These are phyloP conservation scores for Maccullochella peelii DNA, from an alignment of 2,113 vertebrate genomes.

Conservation along the genomic window DNA sequence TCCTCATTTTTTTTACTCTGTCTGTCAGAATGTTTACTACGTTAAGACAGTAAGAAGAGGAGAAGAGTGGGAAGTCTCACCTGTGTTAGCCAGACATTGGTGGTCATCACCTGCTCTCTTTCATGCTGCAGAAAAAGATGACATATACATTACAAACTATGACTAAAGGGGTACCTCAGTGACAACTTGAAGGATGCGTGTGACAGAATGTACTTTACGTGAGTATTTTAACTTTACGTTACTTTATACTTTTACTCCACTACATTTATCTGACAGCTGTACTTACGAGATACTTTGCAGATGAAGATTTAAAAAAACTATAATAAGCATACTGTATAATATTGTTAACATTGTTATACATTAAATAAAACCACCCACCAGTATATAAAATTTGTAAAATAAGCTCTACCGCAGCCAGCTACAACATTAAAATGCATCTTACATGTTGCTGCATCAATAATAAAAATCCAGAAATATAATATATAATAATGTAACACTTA, in stretches of 20 bases:
- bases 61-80: conserved; percentile 76
- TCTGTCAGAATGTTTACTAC: not conserved
- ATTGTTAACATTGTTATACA: not conserved
- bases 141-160: conserved; percentile 20
- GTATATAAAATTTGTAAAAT: not conserved
- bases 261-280: not conserved
- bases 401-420: too few species aligned
- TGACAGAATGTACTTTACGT: not conserved
- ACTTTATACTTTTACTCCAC: not conserved
- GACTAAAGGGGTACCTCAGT: not conserved
- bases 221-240: not conserved
- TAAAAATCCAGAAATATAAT: not conserved
- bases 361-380: not conserved
- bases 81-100: conserved; percentile 96
- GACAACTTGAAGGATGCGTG: not conserved
- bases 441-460: conserved; percentile 5
- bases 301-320: not conserved
- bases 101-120: conserved; percentile 96
- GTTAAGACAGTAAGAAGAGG: not conserved
- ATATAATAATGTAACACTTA: not conserved
- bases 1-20: not conserved
- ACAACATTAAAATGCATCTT: not conserved
- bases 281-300: not conserved
- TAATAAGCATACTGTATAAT: not conserved
- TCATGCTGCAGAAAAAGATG: conserved; percentile 86